These are phyloP conservation scores for Trichogramma evanescens DNA, from an alignment of 2,888 invertebrate genomes.

Conservation along the genomic window DNA sequence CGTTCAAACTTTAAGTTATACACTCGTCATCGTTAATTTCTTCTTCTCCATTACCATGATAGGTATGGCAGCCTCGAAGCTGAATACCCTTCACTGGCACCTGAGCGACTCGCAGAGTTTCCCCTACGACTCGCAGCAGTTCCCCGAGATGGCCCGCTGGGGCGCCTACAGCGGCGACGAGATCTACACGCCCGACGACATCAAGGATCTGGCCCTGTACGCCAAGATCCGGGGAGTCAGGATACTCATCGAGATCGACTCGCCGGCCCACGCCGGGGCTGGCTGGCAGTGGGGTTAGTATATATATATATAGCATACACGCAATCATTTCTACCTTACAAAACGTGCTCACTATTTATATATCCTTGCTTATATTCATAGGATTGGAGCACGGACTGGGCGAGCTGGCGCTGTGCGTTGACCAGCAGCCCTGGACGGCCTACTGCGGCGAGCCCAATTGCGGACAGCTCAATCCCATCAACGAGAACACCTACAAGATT, in stretches of 20 bases:
- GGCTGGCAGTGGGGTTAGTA: conserved; percentile 74
- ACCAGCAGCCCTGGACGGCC: conserved; percentile 71
- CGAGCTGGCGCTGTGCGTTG: conserved; percentile 72
- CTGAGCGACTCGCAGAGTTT: conserved; percentile 88
- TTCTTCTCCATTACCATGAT: background rate
- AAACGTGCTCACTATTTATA: background rate
- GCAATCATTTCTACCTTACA: background rate
- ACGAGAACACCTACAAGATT: conserved; percentile 67
- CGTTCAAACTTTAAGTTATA: background rate
- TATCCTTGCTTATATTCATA: conserved; percentile 11
- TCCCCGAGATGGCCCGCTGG: conserved; percentile 71
- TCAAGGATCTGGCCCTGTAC: conserved; percentile 66
- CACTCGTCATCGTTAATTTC: background rate
- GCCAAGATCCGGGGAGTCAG: conserved; percentile 77
- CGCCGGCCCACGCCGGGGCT: conserved; percentile 82
- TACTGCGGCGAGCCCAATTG: conserved; percentile 83
- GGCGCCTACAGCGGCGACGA: conserved; percentile 81
- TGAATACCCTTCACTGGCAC: conserved; percentile 93
- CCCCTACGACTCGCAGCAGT: conserved; percentile 70
- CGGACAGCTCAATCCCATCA: conserved; percentile 76
- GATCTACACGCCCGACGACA: conserved; percentile 65
- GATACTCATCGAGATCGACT: conserved; percentile 82
- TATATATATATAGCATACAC: background rate
- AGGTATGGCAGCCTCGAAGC: conserved; percentile 75
- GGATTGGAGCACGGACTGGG: conserved; percentile 64